phyloP scores from a whole-genome alignment of 35 echinoderm and acorn worm species.

The Lytechinus pictus region DNA sequence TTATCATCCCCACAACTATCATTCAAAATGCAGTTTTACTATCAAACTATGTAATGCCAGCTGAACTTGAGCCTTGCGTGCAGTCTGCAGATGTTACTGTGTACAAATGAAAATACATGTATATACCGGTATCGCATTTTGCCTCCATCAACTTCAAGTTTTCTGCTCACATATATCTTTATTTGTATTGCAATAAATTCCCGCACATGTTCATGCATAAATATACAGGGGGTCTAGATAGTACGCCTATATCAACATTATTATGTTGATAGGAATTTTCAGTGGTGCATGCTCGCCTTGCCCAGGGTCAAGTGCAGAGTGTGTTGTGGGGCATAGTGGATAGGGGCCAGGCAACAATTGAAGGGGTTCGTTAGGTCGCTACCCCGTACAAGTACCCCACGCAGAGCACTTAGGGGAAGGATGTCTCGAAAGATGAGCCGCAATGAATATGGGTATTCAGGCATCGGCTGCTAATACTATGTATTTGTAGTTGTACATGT shows the following conservation, averaged over 20 bases:
- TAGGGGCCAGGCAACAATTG: neutral
- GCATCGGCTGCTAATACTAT: neutral
- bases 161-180: neutral
- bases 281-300: neutral
- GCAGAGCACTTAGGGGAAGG: neutral
- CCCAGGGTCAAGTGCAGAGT: neutral
- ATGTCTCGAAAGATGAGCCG: constrained; percentile 9
- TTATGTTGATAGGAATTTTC: neutral
- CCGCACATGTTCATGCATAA: neutral
- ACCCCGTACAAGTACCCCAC: constrained; percentile 4
- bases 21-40: no score
- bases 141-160: neutral
- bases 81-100: neutral
- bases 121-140: neutral
- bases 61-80: neutral
- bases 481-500: no score
- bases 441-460: neutral
- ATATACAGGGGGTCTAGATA: neutral
- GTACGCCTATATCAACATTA: neutral
- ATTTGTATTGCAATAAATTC: constrained; percentile 14
- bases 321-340: neutral
- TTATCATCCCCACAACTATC: no score
- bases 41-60: no score
- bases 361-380: neutral
- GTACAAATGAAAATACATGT: neutral